A percentile compares a stretch with the other conserved stretches of the same genome.
These are phyloP conservation scores for Sceloporus undulatus DNA, from an alignment of 2,113 vertebrate genomes.

Conservation along the genomic window DNA sequence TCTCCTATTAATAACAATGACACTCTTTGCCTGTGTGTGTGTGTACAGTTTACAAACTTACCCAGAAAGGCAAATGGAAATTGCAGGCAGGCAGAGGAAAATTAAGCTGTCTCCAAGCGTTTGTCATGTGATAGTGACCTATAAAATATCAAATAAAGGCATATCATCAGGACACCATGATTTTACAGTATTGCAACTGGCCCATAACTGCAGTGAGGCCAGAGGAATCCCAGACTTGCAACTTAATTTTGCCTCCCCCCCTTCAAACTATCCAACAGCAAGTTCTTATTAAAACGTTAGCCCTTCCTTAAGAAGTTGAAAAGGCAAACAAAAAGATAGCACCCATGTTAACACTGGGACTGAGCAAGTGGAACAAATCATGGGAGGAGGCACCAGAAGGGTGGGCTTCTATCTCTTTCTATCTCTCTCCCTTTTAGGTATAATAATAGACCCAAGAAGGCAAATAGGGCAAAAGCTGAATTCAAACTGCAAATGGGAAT, in stretches of 20 bases:
- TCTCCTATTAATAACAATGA: constrained; percentile 22
- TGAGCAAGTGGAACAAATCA: constrained; percentile 57
- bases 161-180: constrained; percentile 83
- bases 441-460: constrained; percentile 21
- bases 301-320: not conserved
- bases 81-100: constrained; percentile 85
- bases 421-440: not conserved
- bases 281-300: constrained; percentile 38
- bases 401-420: constrained; percentile 33
- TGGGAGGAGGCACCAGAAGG: constrained; percentile 16
- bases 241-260: constrained; percentile 49
- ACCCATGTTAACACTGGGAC: constrained; percentile 39
- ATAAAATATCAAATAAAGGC: constrained; percentile 91
- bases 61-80: constrained; percentile 90
- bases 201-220: constrained; percentile 20
- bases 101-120: constrained; percentile 90
- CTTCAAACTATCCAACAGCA: not conserved
- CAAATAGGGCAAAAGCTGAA: constrained; percentile 76
- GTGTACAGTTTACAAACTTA: constrained; percentile 88
- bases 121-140: constrained; percentile 96
- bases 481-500: constrained; percentile 61
- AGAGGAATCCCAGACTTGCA: constrained; percentile 54
- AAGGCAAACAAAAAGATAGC: constrained; percentile 26
- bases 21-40: constrained; percentile 55
- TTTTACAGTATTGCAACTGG: constrained; percentile 60